phyloP scores from a whole-genome alignment of 30 jellyfish, hydroid and myxozoan genomes.

The Turritopsis dohrnii region DNA sequence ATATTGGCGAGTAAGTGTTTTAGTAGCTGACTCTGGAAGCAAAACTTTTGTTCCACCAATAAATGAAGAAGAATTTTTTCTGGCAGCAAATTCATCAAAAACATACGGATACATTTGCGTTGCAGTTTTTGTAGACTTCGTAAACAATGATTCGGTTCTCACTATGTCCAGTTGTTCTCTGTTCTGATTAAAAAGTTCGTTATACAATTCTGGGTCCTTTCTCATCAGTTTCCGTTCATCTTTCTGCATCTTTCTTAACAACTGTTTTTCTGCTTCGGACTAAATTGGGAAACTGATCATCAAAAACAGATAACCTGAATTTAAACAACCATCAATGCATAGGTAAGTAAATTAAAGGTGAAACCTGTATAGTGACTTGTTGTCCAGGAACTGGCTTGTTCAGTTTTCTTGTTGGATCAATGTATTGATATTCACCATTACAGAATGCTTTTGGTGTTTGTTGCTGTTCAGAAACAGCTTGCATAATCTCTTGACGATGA shows the following conservation, averaged over 20 bases:
- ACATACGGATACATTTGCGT: conserved; percentile 69
- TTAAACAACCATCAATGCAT: no score
- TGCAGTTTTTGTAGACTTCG: conserved; percentile 23
- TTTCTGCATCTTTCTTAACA: conserved; percentile 56
- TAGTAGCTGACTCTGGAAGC: conserved; percentile 71
- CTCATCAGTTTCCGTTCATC: conserved; percentile 70
- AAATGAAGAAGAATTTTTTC: conserved; percentile 64
- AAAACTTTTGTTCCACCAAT: conserved; percentile 87
- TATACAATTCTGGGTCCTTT: conserved; percentile 33
- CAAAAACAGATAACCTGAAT: no score
- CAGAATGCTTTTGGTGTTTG: not conserved
- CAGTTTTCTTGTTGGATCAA: conserved; percentile 35
- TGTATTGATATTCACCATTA: conserved; percentile 27
- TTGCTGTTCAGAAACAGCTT: conserved; percentile 20
- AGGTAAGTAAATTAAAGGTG: not conserved
- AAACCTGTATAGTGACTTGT: conserved; percentile 91
- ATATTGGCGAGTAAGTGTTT: conserved; percentile 40
- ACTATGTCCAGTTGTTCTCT: conserved; percentile 25
- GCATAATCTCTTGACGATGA: conserved; percentile 45
- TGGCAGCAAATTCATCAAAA: conserved; percentile 76
- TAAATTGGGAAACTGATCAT: not conserved
- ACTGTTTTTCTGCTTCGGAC: conserved; percentile 81
- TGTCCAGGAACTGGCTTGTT: conserved; percentile 47
- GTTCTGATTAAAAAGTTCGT: conserved; percentile 26
- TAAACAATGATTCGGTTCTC: conserved; percentile 31